Evolutionary conservation across 1,140 invertebrate genomes (phyloP).

Genomic region (Brachionus rubens): DNA sequence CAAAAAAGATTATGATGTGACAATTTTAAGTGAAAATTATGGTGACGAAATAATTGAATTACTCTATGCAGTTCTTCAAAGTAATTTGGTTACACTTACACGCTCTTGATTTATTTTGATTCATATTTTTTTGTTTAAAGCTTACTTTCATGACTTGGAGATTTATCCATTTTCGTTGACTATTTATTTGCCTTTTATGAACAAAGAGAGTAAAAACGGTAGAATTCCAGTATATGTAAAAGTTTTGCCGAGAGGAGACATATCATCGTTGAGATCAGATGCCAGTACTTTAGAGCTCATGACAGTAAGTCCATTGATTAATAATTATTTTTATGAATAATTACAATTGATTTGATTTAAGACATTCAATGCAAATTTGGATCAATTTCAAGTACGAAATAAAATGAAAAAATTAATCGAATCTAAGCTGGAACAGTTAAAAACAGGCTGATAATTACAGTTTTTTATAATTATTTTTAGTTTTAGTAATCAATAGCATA

Average conservation of each 20-base stretch:
- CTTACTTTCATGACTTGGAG: constrained; percentile 57
- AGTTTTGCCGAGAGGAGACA: constrained; percentile 16
- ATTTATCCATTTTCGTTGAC: constrained; percentile 59
- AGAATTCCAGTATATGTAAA: not conserved
- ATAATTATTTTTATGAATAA: no score
- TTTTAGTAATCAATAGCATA: no score
- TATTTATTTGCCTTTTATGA: constrained; percentile 54
- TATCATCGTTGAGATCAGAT: constrained; percentile 3
- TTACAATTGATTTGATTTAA: no score
- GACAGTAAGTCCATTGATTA: not conserved
- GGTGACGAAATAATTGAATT: constrained; percentile 56
- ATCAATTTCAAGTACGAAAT: not conserved
- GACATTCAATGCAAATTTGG: constrained; percentile 34
- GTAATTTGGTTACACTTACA: no score
- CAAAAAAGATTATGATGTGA: constrained; percentile 61
- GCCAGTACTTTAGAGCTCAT: not conserved
- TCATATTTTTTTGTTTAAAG: constrained; percentile 49
- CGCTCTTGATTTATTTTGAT: not conserved
- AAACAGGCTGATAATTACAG: no score
- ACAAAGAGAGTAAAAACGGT: not conserved
- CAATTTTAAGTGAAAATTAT: constrained; percentile 56
- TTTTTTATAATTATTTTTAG: no score
- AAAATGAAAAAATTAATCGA: constrained; percentile 22
- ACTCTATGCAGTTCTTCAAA: constrained; percentile 56
- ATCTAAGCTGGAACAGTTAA: not conserved